phyloP scores from a whole-genome alignment of 2,888 invertebrate genomes.

The Amblyjoppa fuscipennis region DNA sequence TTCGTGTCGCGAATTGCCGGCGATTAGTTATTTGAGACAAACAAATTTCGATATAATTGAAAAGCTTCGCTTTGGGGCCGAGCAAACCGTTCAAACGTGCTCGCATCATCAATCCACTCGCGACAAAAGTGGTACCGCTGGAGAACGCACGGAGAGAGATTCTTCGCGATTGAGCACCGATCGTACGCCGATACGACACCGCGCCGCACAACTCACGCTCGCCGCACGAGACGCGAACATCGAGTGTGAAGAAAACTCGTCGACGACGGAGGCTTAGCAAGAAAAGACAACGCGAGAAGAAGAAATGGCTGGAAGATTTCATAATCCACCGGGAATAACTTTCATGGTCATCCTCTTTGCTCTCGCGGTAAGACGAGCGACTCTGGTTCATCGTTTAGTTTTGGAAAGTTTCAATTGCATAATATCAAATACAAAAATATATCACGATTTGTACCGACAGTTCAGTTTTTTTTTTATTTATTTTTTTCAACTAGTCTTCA shows the following conservation, averaged over 20 bases:
- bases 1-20: too few relatives aligned
- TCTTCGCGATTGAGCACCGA: slow-evolving; percentile 12
- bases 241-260: background rate
- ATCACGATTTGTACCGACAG: too few relatives aligned
- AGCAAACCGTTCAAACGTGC: background rate
- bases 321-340: slow-evolving; percentile 23
- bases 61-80: background rate
- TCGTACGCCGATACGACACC: background rate
- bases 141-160: slow-evolving; percentile 3
- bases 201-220: background rate
- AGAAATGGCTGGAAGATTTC: slow-evolving; percentile 45
- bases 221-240: background rate
- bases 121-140: background rate
- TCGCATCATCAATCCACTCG: slow-evolving; percentile 11
- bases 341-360: slow-evolving; percentile 25
- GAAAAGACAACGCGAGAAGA: background rate
- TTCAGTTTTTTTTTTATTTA: too few relatives aligned
- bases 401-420: too few relatives aligned
- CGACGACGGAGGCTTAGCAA: background rate
- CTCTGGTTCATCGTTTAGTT: background rate
- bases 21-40: too few relatives aligned
- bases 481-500: too few relatives aligned
- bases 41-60: too few relatives aligned
- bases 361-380: slow-evolving; percentile 45
- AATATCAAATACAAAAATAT: too few relatives aligned